Evolutionary conservation across 2,113 vertebrate species (phyloP).

Genomic region (Diadophis punctatus): DNA sequence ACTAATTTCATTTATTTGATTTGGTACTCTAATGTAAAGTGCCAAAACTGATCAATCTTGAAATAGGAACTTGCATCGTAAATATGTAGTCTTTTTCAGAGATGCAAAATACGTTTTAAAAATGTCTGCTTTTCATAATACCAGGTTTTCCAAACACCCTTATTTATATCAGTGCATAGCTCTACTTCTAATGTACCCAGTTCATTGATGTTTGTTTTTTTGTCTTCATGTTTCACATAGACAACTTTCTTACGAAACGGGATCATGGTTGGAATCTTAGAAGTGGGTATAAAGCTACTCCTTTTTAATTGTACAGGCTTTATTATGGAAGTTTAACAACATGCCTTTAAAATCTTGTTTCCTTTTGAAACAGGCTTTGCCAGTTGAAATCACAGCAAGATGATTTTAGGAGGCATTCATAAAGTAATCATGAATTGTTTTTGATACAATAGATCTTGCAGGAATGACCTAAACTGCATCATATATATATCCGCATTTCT

Average conservation of each 20-base stretch:
- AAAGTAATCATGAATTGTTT: not conserved
- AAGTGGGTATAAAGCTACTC: not conserved
- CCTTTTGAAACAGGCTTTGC: not conserved
- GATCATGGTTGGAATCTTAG: not conserved
- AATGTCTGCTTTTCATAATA: not conserved
- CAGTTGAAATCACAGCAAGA: not conserved
- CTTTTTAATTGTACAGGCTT: not conserved
- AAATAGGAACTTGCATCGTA: slow-evolving; percentile 13
- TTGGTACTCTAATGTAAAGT: slow-evolving; percentile 27
- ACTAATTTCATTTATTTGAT: slow-evolving; percentile 62
- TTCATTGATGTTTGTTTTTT: not conserved
- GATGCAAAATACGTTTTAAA: not conserved
- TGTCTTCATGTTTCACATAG: not conserved
- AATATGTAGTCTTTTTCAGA: not conserved
- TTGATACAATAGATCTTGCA: not conserved
- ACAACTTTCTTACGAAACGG: not conserved
- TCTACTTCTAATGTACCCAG: not conserved
- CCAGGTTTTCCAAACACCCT: not conserved
- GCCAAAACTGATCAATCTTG: slow-evolving; percentile 12
- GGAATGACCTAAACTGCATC: not conserved
- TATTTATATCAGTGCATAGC: not conserved
- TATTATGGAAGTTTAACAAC: not conserved
- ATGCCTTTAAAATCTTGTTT: not conserved
- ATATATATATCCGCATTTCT: no score
- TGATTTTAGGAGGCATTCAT: not conserved